Percentiles rank a stretch among this genome's conserved stretches.
Conservation (phyloP, 2,888 invertebrate genomes). For the Drosophila nr. fundita region DNA sequence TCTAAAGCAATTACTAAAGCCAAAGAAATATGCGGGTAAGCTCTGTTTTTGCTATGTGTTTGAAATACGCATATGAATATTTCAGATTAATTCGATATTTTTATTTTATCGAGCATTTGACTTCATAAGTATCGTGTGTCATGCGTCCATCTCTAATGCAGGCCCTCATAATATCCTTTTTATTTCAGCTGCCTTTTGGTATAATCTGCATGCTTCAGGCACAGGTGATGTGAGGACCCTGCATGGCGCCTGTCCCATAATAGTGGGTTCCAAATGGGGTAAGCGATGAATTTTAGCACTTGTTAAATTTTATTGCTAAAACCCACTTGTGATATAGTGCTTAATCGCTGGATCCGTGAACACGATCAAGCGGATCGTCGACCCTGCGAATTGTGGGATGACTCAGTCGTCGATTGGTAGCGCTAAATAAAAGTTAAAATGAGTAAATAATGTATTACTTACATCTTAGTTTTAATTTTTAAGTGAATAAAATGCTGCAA, state of each 20-base stretch:
- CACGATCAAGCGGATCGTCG: conserved; percentile 91
- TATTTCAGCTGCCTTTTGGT: conserved; percentile 92
- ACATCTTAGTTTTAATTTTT: background rate
- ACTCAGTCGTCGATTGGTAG: conserved; percentile 30
- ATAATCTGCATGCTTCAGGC: conserved; percentile 95
- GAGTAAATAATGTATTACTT: conserved; percentile 1
- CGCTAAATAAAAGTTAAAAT: background rate
- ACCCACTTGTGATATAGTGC: conserved; percentile 85
- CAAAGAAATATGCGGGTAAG: conserved; percentile 72
- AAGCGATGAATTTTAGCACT: conserved; percentile 62
- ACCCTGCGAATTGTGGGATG: conserved; percentile 85
- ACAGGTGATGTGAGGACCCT: conserved; percentile 94
- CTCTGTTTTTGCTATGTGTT: background rate
- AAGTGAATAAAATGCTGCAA: conserved; percentile 12
- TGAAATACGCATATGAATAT: background rate
- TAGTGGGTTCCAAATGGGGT: conserved; percentile 99
- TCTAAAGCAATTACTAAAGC: conserved; percentile 90
- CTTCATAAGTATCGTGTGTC: background rate
- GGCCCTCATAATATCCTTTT: background rate
- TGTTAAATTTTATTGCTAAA: background rate
- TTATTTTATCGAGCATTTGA: background rate
- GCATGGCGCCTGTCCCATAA: conserved; percentile 98
- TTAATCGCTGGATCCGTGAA: conserved; percentile 96
- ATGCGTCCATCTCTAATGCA: background rate
- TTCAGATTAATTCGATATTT: background rate